These are phyloP conservation scores for Acrossocheilus wenchowensis DNA, from an alignment of 2,797 vertebrate species.

Conservation along the genomic window DNA sequence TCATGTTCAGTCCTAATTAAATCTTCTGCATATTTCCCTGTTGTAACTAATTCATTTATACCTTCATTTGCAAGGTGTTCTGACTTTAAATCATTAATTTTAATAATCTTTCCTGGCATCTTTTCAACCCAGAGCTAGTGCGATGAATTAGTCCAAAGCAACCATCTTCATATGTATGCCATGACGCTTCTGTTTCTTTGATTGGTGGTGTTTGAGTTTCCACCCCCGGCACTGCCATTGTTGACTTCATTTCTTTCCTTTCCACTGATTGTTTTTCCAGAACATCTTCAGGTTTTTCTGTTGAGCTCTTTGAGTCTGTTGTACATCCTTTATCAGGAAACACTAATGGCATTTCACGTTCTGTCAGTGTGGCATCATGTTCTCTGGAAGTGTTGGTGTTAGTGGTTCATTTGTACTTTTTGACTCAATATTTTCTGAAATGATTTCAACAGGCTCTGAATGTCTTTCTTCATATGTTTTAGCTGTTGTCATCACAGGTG, in stretches of 20 bases:
- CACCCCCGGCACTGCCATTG: too few relatives aligned
- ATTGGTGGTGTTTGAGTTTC: too few relatives aligned
- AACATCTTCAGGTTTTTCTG: neutral
- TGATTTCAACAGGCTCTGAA: fast-evolving
- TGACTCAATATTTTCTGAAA: fast-evolving
- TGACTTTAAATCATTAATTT: neutral
- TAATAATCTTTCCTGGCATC: too few relatives aligned
- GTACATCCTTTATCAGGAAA: neutral
- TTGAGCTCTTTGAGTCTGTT: neutral
- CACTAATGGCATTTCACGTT: neutral
- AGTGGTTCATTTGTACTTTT: neutral
- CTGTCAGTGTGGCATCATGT: neutral
- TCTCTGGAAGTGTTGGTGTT: fast-evolving
- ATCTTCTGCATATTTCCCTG: neutral
- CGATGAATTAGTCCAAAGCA: too few relatives aligned
- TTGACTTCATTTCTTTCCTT: neutral
- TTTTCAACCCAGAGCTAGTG: too few relatives aligned
- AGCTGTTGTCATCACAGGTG: fast-evolving
- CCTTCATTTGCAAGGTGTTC: neutral
- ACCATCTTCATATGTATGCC: too few relatives aligned
- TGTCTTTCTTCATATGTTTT: neutral
- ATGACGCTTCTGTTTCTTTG: too few relatives aligned
- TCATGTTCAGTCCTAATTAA: neutral
- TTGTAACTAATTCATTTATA: neutral
- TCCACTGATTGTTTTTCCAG: neutral